Evolutionary conservation across 2,888 invertebrate genomes (phyloP), one percentile per base, ranked within the genome.

Genomic region (Scaptomyza cyrtandrae): DNA sequence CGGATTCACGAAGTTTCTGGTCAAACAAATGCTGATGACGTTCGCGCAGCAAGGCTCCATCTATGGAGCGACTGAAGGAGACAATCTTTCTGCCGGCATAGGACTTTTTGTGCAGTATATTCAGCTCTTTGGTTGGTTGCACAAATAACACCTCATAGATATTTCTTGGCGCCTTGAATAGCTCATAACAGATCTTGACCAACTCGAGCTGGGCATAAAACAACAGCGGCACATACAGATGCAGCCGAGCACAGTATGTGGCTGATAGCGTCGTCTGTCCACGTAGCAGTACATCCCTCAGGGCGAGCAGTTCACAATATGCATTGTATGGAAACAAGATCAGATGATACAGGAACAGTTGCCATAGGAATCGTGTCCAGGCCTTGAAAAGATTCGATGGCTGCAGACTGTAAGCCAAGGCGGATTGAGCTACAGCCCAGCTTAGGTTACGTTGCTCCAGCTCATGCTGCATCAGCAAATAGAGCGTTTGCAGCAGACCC

Each of bases 371-470:
- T 29, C 86, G 89, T 0, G 93, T 71, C 48, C 89, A 78, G 11
- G 89, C 86, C 49, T 86, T 90, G 1, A 90, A 45, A 14, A 93
- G 69, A 71, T 92, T 93, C 5, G 90, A 82, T 0, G 93, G 93
- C 74, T 93, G 92, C 13, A 93, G 71, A 1, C 93, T 93, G 9
- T 89, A 82, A 0, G 90, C 70, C 1, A 93, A 62, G 0, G 93
- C 92, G 44, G 89, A 81, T 0, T 92, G 74, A 1, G 93, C 88
- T 16, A 89, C 93, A 89, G 78, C 92, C 93, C 48, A 90, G 67
- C 44, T 91, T 1, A 92, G 78, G 67, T 91, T 90, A 2, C 91
- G 78, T 19, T 88, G 86, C 16, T 87, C 76, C 2, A 89, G 35
- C 54, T 92, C 92, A 91, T 93, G 73, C 83, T 89, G 62, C 88